phyloP scores from a whole-genome alignment of 92 coral and sea anemone species.

The Plumapathes pennacea region DNA sequence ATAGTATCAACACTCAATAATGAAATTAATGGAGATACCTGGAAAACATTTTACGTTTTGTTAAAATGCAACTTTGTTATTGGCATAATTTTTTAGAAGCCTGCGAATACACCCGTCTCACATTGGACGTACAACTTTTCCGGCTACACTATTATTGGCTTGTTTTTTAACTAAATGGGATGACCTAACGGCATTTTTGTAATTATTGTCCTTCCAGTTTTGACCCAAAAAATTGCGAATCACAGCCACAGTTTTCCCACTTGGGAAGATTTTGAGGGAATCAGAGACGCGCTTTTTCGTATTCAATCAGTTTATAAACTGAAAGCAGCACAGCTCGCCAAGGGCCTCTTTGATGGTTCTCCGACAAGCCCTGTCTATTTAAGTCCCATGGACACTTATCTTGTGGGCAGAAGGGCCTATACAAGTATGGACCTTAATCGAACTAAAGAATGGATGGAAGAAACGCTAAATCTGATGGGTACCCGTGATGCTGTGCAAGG shows the following conservation, averaged over 20 bases:
- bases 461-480: slow-evolving; percentile 41
- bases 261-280: slow-evolving; percentile 38
- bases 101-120: too few species aligned
- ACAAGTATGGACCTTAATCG: slow-evolving; percentile 7
- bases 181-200: too few species aligned
- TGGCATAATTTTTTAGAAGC: too few species aligned
- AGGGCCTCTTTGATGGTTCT: slow-evolving; percentile 5
- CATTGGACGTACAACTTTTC: too few species aligned
- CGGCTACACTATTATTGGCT: too few species aligned
- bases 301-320: slow-evolving; percentile 46
- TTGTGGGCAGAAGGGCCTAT: slow-evolving; percentile 62
- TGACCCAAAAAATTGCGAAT: too few species aligned
- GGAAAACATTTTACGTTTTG: too few species aligned
- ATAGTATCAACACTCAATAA: too few species aligned
- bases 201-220: too few species aligned
- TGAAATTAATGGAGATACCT: too few species aligned
- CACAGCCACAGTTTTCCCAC: slow-evolving; percentile 20
- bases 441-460: slow-evolving; percentile 58
- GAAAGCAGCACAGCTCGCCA: slow-evolving; percentile 21
- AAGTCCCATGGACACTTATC: slow-evolving; percentile 40
- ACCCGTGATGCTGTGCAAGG: slow-evolving; percentile 15
- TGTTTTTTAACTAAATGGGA: too few species aligned
- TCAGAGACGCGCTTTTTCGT: slow-evolving; percentile 42
- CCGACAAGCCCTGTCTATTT: not conserved
- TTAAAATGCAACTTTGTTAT: too few species aligned